Conservation (phyloP, 2,797 vertebrate genomes). For the Perodicticus potto region DNA sequence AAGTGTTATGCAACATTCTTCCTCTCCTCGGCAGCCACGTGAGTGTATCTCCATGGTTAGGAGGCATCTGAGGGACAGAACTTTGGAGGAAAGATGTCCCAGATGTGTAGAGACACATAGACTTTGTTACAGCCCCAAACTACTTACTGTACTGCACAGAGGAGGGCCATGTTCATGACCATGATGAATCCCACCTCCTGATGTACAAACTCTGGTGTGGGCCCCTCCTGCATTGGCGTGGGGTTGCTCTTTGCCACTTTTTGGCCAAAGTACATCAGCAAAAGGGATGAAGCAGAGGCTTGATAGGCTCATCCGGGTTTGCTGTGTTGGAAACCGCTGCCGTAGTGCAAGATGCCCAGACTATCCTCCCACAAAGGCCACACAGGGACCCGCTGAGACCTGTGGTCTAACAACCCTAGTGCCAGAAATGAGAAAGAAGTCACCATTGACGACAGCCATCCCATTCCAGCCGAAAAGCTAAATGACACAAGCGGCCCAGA, state of each 20-base stretch:
- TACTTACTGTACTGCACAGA: accelerated
- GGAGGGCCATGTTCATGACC: accelerated
- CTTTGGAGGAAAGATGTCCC: background rate
- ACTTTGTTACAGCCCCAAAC: background rate
- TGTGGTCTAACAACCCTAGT: background rate
- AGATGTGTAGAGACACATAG: accelerated
- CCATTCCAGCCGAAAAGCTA: background rate
- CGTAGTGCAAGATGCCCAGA: background rate
- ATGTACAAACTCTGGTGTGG: background rate
- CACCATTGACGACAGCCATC: background rate
- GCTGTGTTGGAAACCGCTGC: background rate
- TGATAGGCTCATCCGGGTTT: accelerated
- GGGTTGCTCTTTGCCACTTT: background rate
- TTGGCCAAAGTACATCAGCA: background rate
- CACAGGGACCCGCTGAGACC: background rate
- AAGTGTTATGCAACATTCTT: background rate
- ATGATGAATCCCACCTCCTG: background rate
- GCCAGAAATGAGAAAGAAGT: background rate
- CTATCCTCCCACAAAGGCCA: background rate
- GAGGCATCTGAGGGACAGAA: background rate
- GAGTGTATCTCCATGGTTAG: background rate
- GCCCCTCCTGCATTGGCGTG: background rate
- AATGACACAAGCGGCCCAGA: background rate
- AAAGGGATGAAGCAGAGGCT: background rate
- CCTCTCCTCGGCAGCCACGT: background rate